These are phyloP conservation scores for Montipora cactus DNA, from an alignment of 64 coral and sea anemone genomes.

Conservation along the genomic window DNA sequence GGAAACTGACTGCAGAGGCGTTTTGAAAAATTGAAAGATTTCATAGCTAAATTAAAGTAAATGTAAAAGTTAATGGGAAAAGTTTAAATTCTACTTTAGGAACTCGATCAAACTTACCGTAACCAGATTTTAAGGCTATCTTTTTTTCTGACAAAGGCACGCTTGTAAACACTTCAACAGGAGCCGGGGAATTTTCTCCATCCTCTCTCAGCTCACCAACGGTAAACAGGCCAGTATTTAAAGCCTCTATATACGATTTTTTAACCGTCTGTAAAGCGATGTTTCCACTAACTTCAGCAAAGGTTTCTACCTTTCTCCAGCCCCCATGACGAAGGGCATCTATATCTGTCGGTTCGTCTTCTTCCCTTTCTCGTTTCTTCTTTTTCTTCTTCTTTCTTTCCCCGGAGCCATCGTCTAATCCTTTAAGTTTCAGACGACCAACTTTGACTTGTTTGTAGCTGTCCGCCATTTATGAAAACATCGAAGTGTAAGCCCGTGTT, in stretches of 20 bases:
- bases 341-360: constrained; percentile 67
- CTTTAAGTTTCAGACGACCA: constrained; percentile 93
- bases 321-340: constrained; percentile 91
- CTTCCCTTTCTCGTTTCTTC: constrained; percentile 88
- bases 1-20: too few species aligned
- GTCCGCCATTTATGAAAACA: constrained; percentile 77
- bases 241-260: constrained; percentile 82
- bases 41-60: too few species aligned
- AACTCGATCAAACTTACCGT: constrained; percentile 61
- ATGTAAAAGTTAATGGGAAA: neutral
- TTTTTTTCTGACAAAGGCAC: constrained; percentile 86
- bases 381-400: constrained; percentile 89
- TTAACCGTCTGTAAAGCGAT: constrained; percentile 90
- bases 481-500: neutral
- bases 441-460: constrained; percentile 92
- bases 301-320: constrained; percentile 85
- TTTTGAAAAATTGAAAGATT: too few species aligned
- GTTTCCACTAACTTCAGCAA: constrained; percentile 61
- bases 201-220: constrained; percentile 88
- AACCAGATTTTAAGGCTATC: constrained; percentile 94
- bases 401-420: constrained; percentile 65
- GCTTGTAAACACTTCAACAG: constrained; percentile 91
- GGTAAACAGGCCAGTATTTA: constrained; percentile 78
- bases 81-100: neutral
- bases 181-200: constrained; percentile 93